Base-by-base conservation (phyloP, 2,888 invertebrate genomes). In the Capitulum mitella region DNA sequence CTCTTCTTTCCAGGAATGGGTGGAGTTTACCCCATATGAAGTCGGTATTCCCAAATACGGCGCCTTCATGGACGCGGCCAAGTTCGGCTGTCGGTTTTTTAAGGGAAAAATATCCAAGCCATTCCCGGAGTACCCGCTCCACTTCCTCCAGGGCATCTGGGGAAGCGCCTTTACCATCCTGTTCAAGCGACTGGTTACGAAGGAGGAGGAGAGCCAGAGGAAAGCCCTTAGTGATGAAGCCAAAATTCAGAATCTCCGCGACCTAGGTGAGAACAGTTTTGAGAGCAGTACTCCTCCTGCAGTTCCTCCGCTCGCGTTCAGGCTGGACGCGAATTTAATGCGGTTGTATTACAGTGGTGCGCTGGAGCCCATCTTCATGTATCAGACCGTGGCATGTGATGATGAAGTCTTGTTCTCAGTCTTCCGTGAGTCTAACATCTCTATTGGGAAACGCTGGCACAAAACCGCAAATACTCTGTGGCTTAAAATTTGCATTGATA, bases 111-210 rank as follows among this genome's bases (percentile, higher is more conserved):
- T 83, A 32, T 83, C 84, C 34, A 84, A 84, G 78, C 79, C 83
- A 43, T 86, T 84, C 81, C 83, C 84, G 10, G 87, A 87, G 81
- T 85, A 84, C 37, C 87, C 87, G 5, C 83, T 87, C 0, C 86
- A 86, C 81, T 87, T 85, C 80, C 84, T 87, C 46, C 86, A 86
- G 84, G 87, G 87, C 37, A 84, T 87, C 61, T 87, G 87, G 87
- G 87, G 87, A 46, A 87, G 87, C 82, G 87, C 87, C 0, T 87
- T 87, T 82, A 85, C 85, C 81, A 87, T 87, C 70, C 84, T 87
- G 32, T 86, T 87, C 82, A 86, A 85, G 80, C 82, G 86, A 37
- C 82, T 87, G 40, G 81, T 86, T 34, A 85, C 85, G 34, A 85
- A 86, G 78, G 85, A 84, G 78, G 83, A 82, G 61, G 58, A 61